Evolutionary conservation across 1,140 invertebrate species (phyloP).

Genomic region (Drosophila pruinosa): DNA sequence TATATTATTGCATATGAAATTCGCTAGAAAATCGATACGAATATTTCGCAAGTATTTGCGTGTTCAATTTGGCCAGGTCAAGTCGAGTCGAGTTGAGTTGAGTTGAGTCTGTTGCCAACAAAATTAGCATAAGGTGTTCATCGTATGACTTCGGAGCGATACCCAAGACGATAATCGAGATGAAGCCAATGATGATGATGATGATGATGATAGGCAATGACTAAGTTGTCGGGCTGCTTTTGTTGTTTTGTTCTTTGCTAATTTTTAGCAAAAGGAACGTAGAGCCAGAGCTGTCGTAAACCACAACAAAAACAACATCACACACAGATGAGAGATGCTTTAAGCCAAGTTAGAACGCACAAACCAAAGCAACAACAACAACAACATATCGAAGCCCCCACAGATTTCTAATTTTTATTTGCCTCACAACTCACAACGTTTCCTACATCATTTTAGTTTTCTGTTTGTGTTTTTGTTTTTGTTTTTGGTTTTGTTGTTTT

Average conservation of each 20-base stretch:
- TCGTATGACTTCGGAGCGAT: neutral
- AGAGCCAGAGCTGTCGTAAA: no score
- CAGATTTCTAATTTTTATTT: slow-evolving; percentile 74
- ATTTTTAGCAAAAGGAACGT: neutral
- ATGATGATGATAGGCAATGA: neutral
- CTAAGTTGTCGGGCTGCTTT: neutral
- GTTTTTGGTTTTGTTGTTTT: slow-evolving; percentile 18
- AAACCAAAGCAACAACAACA: slow-evolving; percentile 38
- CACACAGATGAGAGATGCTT: neutral
- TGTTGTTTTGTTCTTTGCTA: neutral
- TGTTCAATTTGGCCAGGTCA: neutral
- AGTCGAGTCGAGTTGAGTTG: no score
- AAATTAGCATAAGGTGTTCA: slow-evolving; percentile 9
- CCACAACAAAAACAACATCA: no score
- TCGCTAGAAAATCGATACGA: neutral
- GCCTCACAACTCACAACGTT: slow-evolving; percentile 16
- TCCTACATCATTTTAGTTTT: slow-evolving; percentile 12
- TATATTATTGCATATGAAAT: neutral
- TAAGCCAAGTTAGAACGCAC: slow-evolving; percentile 19
- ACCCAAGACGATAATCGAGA: neutral
- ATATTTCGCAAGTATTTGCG: neutral
- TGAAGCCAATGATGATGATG: neutral
- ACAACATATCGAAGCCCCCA: slow-evolving; percentile 36
- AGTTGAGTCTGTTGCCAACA: neutral
- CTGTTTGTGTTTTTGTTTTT: no score